Evolutionary conservation across 2,113 vertebrate species (phyloP).

Genomic region (Pomatostomus ruficeps): DNA sequence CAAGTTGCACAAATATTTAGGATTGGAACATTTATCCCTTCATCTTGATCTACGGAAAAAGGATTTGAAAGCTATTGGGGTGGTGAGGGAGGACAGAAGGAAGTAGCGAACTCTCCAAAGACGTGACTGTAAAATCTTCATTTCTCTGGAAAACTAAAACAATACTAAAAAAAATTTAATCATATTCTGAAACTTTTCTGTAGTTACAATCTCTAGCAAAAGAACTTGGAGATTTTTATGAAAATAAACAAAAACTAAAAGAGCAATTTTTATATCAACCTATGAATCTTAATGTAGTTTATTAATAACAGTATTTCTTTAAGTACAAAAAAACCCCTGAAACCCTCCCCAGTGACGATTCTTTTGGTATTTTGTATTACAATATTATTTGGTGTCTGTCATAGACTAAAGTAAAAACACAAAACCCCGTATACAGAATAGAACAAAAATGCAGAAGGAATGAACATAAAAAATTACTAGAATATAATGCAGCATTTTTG

Average conservation of each 20-base stretch:
- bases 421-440: neutral
- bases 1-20: neutral
- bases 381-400: neutral
- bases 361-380: neutral
- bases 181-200: neutral
- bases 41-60: neutral
- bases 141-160: neutral
- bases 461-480: neutral
- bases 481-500: neutral
- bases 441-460: neutral
- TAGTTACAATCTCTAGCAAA: neutral
- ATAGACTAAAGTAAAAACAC: neutral
- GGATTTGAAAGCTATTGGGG: neutral
- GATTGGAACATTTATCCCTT: neutral
- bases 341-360: neutral
- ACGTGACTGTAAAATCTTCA: neutral
- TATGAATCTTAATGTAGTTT: neutral
- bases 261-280: rapidly evolving
- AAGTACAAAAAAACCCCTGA: neutral
- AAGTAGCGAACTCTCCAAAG: rapidly evolving
- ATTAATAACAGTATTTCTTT: neutral
- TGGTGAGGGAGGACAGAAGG: neutral
- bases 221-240: neutral
- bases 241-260: neutral
- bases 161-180: neutral